Base-by-base conservation (phyloP, 2,888 invertebrate species). In the Archips xylosteana region DNA sequence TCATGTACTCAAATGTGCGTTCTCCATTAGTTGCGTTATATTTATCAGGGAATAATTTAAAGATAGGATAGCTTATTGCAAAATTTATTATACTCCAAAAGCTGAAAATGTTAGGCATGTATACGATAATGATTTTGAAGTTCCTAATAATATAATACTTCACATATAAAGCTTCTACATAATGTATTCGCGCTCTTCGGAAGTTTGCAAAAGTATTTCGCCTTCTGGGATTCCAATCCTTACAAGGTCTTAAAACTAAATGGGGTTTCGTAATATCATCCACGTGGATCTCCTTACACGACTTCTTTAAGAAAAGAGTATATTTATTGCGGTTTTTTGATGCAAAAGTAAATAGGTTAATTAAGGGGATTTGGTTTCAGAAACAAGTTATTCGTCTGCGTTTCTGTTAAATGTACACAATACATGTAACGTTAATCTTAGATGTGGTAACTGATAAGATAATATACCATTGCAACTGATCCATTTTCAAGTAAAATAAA, bases 181-280 rank as follows among this genome's bases (percentile, higher is more conserved):
- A 42, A 63, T 47, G 47, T 63, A 66, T 67, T 67, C 45, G 32
- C 32, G 42, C 36, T 59, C 32, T 57, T 32, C 3, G 1, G 42
- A 59, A 59, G 39, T 39, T 34, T 45, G 32, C 32, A 42, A 42
- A 67, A 67, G 45, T 57, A 45, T 67, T 45, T 13, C n/a, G 32
- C 23, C 67, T 59, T 32, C 34, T 42, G 67, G 67, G 67, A 67
- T 59, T 59, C 57, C n/a, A 13, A 13, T 23, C 54, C 39, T 65
- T 54, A 36, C 57, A 32, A 34, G 57, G 42, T 59, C 42, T 42
- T 60, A 36, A 36, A 60, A 23, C 39, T 23, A 8, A 66, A 42
- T 15, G 36, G 66, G 12, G 57, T 57, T 23, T 67, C 57, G 9
- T 32, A 39, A 67, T 57, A 59, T 45, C 45, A 45, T 32, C 36